phyloP scores from a whole-genome alignment of 1,140 invertebrate species.

The Batillaria attramentaria region DNA sequence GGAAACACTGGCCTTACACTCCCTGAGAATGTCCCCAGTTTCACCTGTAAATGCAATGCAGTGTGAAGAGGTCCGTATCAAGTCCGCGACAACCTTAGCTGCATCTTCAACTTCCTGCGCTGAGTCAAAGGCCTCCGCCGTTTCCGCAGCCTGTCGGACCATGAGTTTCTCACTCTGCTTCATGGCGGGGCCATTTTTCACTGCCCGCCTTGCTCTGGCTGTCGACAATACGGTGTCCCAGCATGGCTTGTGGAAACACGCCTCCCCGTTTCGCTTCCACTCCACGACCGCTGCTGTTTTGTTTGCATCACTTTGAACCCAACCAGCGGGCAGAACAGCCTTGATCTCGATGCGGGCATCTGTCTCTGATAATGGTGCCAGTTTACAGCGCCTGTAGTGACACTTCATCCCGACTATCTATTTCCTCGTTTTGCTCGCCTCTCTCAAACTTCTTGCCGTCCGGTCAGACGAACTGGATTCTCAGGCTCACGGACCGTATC shows the following conservation, averaged over 20 bases:
- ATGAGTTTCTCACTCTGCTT: slow-evolving; percentile 54
- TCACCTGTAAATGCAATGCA: slow-evolving; percentile 67
- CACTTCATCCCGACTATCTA: no score
- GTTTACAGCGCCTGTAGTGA: background rate
- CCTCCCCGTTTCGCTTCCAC: slow-evolving; percentile 55
- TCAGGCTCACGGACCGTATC: no score
- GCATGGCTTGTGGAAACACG: slow-evolving; percentile 50
- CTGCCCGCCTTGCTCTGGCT: slow-evolving; percentile 10
- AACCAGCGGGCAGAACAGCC: slow-evolving; percentile 47
- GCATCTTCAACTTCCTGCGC: slow-evolving; percentile 40
- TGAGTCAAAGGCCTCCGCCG: slow-evolving; percentile 60
- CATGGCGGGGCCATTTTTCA: slow-evolving; percentile 22
- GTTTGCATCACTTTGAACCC: slow-evolving; percentile 17
- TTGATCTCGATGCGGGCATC: slow-evolving; percentile 45
- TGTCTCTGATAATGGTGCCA: background rate
- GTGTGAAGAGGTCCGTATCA: slow-evolving; percentile 53
- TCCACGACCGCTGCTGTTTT: slow-evolving; percentile 22
- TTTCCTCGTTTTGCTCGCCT: no score
- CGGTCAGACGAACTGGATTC: no score
- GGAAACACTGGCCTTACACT: no score
- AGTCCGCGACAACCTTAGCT: slow-evolving; percentile 46
- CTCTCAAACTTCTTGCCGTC: background rate
- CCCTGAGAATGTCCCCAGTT: no score
- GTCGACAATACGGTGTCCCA: slow-evolving; percentile 45
- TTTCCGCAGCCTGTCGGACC: slow-evolving; percentile 55